A percentile compares a stretch with the other conserved stretches of the same genome.
phyloP scores from a whole-genome alignment of 2,113 vertebrate species.

The Romanogobio albipinnatus region DNA sequence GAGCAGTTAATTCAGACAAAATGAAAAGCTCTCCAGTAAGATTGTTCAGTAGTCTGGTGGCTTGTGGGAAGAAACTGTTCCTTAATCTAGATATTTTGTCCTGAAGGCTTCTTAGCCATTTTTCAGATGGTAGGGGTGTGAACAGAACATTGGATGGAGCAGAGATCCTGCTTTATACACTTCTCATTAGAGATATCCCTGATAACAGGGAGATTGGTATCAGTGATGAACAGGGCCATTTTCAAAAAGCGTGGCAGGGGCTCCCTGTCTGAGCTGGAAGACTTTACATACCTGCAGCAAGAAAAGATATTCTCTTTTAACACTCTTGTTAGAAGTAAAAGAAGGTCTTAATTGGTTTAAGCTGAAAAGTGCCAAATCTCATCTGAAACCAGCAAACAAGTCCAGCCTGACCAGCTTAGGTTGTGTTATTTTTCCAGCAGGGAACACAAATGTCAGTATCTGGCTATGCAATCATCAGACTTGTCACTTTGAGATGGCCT shows the following conservation, averaged over 20 bases:
- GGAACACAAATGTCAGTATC: too few species aligned
- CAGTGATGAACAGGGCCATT: conserved; percentile 8
- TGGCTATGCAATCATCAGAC: neutral
- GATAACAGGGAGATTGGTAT: neutral
- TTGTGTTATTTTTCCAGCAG: too few species aligned
- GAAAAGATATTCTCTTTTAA: neutral
- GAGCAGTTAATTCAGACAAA: conserved; percentile 1
- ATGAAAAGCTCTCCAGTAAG: neutral
- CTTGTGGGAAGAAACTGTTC: neutral
- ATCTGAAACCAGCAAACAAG: neutral
- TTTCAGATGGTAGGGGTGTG: neutral
- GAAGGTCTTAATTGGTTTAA: neutral
- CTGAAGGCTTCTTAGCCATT: conserved; percentile 1
- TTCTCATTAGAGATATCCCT: conserved; percentile 17
- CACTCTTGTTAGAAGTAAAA: neutral
- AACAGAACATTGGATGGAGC: conserved; percentile 19
- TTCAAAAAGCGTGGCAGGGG: neutral
- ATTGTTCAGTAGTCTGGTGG: neutral
- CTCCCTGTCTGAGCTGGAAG: neutral
- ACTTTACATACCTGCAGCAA: conserved; percentile 2
- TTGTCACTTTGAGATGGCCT: neutral
- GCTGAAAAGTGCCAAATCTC: neutral
- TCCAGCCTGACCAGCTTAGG: too few species aligned
- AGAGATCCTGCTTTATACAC: conserved; percentile 3
- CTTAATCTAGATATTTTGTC: conserved; percentile 2